Evolutionary conservation across 2,113 vertebrate species (phyloP), one percentile per base, ranked within the genome.

Genomic region (Gavia stellata): DNA sequence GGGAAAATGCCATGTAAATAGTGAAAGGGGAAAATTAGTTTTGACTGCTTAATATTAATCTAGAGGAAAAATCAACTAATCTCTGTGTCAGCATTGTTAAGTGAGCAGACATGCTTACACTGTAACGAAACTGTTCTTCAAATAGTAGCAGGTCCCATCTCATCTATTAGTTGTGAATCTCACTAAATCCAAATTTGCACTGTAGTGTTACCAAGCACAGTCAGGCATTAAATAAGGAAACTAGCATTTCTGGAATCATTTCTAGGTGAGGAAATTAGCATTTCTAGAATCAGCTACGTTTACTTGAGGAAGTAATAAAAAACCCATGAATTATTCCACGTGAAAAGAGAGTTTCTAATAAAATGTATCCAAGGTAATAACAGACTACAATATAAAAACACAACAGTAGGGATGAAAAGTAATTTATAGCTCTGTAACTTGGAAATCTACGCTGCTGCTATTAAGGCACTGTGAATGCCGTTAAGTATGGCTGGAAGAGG

Each of bases 191-290:
- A 94, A 88, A 92, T 84, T 56, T 78, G 61, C 71, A 65, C 86
- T 85, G 53, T 71, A 56, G 28, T 63, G 36, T 86, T 91, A 86
- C 55, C 12, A 81, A 83, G 33, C 19, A 66, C 45, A 86, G 31
- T 33, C 72, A 89, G 61, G 68, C 44, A 92, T 70, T 85, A 94
- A 95, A 77, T 52, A 84, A 63, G 42, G 80, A 96, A 96, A 86
- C 59, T 3, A 93, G 42, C 52, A 86, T 86, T 94, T 86, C 88
- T 94, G 29, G 47, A 87, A 92, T 63, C 9, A 71, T 66, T 94
- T 85, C 34, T 20, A 90, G 66, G 72, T 67, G n/a, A 59, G 47
- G 44, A 95, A 93, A 92, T 82, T 65, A 88, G 33, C 36, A 87
- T 56, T 68, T 91, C 73, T 68, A 73, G 66, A 91, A 84, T 28